Evolutionary conservation across 1,140 invertebrate species (phyloP), one percentile per base, ranked within the genome.

Genomic region (Drosophila hydei): DNA sequence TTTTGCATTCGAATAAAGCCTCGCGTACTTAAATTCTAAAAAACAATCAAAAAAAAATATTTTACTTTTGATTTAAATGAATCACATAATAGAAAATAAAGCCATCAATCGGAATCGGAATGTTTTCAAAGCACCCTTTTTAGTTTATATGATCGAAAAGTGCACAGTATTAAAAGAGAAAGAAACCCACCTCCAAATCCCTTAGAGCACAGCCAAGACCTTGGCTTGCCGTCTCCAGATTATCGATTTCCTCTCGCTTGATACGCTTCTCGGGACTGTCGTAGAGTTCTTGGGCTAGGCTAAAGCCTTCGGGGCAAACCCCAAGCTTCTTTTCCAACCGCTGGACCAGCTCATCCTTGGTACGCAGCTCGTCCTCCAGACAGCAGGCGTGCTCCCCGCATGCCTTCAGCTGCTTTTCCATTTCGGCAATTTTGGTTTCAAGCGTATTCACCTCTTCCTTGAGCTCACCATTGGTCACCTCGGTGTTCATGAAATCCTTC

Each of bases 401-500:
- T 5, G 69, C 69, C 5, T 67, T 75, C 7, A 79, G 42, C 25
- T 69, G 64, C 3, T 30, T 7, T 40, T 88, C 65, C 58, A 88
- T 54, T 27, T 88, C 80, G 8, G 45, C 30, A 30, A 91, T 84
- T 72, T 83, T 89, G 23, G 65, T 59, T 51, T 92, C 91, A 11
- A 92, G 52, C 2, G 91, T 92, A 21, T 75, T 62, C 5, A 94
- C 93, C 91, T 94, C 93, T 87, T 94, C 93, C 59, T 92, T 93
- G 0, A 94, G 79, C 75, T 94, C 93, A 27, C 92, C 92, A 68
- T 94, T 94, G n/a, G 93, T 94, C 8, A 94, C 93, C 68, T 94
- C 93, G 25, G 93, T 84, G 38, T 94, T 93, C 72, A 93, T 90
- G 48, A 93, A 92, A 45, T 93, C 92, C 85, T 94, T 94, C 60